Evolutionary conservation across 2,888 invertebrate species (phyloP).

Genomic region (Meiosimyza platycephala): DNA sequence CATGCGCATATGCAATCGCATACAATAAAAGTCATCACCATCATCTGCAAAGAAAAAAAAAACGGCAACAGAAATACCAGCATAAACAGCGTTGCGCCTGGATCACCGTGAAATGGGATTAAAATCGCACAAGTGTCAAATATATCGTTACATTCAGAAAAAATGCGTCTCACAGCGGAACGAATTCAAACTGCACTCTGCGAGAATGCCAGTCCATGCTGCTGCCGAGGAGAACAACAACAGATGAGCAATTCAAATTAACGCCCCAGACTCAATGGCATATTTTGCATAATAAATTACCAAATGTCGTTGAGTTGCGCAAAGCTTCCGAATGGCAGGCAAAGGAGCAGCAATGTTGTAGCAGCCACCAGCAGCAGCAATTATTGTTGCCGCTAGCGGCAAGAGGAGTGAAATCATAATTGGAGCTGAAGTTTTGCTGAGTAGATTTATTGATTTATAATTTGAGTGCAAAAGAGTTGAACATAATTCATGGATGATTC

Average conservation of each 20-base stretch:
- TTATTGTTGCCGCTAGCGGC: neutral
- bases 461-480: slow-evolving; percentile 60
- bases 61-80: slow-evolving; percentile 32
- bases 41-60: neutral
- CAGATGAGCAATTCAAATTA: slow-evolving; percentile 22
- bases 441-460: slow-evolving; percentile 66
- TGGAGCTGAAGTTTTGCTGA: slow-evolving; percentile 22
- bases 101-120: slow-evolving; percentile 67
- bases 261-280: slow-evolving; percentile 30
- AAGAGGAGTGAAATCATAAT: slow-evolving; percentile 18
- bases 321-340: slow-evolving; percentile 20
- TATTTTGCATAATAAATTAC: slow-evolving; percentile 36
- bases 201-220: too few relatives aligned
- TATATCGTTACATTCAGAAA: slow-evolving; percentile 42
- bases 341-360: neutral
- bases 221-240: too few relatives aligned
- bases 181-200: neutral
- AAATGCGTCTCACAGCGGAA: slow-evolving; percentile 18
- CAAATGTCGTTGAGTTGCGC: slow-evolving; percentile 30
- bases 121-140: slow-evolving; percentile 60
- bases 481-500: slow-evolving; percentile 30
- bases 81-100: slow-evolving; percentile 47
- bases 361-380: neutral
- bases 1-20: slow-evolving; percentile 14
- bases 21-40: neutral